These are phyloP conservation scores for Apodemus agrarius DNA, from an alignment of 2,797 vertebrate genomes.

Conservation along the genomic window DNA sequence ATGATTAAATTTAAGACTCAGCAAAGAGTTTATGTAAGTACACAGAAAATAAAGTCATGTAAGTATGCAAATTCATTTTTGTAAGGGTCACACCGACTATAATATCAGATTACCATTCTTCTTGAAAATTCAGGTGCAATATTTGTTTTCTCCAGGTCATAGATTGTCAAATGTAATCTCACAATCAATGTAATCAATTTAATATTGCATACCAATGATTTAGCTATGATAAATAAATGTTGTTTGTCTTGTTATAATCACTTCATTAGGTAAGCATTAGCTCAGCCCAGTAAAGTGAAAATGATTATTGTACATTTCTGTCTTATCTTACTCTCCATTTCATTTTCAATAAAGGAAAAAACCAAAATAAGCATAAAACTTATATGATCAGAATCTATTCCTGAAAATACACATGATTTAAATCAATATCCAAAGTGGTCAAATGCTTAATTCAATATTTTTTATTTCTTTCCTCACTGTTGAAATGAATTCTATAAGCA, in stretches of 20 bases:
- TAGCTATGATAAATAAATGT: not conserved
- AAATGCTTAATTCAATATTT: not conserved
- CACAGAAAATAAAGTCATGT: not conserved
- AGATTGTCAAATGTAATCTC: not conserved
- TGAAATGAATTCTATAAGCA: not conserved
- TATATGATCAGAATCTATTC: not conserved
- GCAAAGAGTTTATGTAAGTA: not conserved
- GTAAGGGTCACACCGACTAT: accelerated
- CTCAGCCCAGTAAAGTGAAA: not conserved
- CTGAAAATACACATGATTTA: not conserved
- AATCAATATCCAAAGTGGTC: not conserved
- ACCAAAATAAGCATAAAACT: not conserved
- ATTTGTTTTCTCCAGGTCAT: not conserved
- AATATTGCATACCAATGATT: not conserved
- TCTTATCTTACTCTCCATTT: not conserved
- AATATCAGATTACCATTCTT: not conserved
- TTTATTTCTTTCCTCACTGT: not conserved
- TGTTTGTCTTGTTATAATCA: not conserved
- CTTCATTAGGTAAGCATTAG: not conserved
- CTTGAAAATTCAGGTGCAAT: not conserved
- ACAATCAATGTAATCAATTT: not conserved
- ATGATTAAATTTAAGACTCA: not conserved
- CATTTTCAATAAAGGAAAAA: not conserved
- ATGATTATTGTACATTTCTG: not conserved
- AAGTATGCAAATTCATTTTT: not conserved